Conservation (phyloP, 1,140 invertebrate species). For the Cyphomyrmex costatus region DNA sequence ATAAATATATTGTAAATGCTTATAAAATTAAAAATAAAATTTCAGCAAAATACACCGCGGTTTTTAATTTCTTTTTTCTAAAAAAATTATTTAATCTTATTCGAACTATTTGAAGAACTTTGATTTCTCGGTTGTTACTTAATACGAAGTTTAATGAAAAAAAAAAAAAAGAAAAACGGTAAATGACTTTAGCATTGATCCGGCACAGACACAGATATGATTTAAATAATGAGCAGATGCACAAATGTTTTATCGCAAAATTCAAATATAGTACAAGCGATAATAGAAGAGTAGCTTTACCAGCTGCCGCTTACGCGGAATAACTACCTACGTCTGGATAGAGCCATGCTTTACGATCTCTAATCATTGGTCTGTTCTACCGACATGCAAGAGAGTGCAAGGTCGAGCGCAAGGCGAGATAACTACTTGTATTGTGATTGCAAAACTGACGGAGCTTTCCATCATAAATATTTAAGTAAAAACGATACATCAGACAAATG, state of each 20-base stretch:
- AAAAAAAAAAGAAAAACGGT: too few species aligned
- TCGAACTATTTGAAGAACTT: neutral
- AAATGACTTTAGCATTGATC: neutral
- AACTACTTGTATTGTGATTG: neutral
- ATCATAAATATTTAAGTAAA: neutral
- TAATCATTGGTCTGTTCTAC: constrained; percentile 22
- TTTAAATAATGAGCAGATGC: neutral
- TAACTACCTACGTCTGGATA: constrained; percentile 23
- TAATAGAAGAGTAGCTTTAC: constrained; percentile 18
- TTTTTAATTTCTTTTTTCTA: neutral
- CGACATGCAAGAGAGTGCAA: neutral
- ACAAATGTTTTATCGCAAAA: neutral
- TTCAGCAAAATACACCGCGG: neutral
- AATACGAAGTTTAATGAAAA: neutral
- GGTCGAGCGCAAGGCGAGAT: neutral
- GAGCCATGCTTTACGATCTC: neutral
- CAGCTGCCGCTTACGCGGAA: constrained; percentile 14
- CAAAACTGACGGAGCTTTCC: neutral
- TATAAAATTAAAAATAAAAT: neutral
- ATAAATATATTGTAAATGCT: too few species aligned
- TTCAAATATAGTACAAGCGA: neutral
- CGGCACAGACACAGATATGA: neutral
- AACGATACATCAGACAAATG: neutral
- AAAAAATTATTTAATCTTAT: neutral
- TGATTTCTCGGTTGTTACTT: neutral